Conservation (phyloP, 2,797 vertebrate genomes). For the Lepidocolaptes lacrymiger region DNA sequence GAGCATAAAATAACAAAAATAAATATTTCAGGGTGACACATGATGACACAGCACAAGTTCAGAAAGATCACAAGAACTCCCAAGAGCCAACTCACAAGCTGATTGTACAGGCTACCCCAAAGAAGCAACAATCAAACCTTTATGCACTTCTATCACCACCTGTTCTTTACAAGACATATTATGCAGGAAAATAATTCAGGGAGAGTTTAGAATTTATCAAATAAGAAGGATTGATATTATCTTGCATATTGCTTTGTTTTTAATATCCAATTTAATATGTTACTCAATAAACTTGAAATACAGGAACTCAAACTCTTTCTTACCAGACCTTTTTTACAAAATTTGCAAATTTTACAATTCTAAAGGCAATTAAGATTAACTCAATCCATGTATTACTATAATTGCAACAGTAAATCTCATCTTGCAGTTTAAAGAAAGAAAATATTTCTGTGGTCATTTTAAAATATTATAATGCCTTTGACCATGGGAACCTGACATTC, state of each 20-base stretch:
- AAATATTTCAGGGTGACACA: background rate
- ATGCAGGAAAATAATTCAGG: background rate
- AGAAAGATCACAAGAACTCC: background rate
- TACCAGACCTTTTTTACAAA: background rate
- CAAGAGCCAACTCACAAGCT: background rate
- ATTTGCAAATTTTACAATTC: background rate
- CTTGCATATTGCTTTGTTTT: background rate
- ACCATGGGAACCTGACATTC: background rate
- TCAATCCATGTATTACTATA: background rate
- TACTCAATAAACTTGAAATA: background rate
- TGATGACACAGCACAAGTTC: background rate
- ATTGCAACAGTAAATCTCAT: background rate
- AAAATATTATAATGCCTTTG: background rate
- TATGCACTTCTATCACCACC: background rate
- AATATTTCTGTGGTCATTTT: background rate
- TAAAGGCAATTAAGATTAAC: background rate
- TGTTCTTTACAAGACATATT: background rate
- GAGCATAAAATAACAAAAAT: background rate
- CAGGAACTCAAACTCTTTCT: background rate
- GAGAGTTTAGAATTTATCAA: background rate
- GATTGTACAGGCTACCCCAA: background rate
- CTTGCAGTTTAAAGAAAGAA: background rate
- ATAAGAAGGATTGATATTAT: background rate
- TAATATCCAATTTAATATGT: background rate
- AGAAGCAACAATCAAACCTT: conserved; percentile 15